phyloP scores from a whole-genome alignment of 2,797 vertebrate species.

The Premnoplex brunnescens region DNA sequence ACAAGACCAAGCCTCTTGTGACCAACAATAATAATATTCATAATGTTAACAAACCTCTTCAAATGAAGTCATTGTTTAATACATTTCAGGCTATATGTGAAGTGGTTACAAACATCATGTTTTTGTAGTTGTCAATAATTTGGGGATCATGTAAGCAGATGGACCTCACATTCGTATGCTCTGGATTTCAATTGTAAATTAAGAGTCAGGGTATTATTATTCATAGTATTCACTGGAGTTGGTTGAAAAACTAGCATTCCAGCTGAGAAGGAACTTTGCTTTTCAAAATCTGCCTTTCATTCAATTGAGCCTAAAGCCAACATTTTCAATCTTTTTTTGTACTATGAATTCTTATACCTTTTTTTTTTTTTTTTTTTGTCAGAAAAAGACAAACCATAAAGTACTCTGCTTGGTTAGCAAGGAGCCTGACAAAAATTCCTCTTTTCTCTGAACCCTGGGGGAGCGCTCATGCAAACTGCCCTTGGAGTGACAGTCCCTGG shows the following conservation, averaged over 20 bases:
- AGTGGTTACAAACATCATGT: constrained; percentile 8
- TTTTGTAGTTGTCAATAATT: constrained; percentile 19
- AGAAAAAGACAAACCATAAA: background rate
- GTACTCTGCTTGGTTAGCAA: background rate
- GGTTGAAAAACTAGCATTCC: background rate
- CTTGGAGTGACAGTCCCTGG: background rate
- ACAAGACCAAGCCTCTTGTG: constrained; percentile 37
- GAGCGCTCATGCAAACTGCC: background rate
- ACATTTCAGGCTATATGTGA: background rate
- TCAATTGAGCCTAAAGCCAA: background rate
- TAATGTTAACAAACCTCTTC: constrained; percentile 46
- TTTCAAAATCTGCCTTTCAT: background rate
- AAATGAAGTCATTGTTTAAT: constrained; percentile 55
- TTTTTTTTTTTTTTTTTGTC: background rate
- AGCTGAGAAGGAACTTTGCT: background rate
- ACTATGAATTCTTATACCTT: background rate
- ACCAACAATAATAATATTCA: constrained; percentile 45
- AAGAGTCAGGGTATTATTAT: background rate
- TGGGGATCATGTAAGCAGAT: background rate
- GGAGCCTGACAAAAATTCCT: background rate
- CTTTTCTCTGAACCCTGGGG: background rate
- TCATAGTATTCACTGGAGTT: background rate
- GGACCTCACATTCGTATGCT: background rate
- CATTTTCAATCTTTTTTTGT: background rate
- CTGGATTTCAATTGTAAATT: constrained; percentile 5